phyloP scores from a whole-genome alignment of 2,888 invertebrate genomes.

The Rhagophthalmus giganteus region DNA sequence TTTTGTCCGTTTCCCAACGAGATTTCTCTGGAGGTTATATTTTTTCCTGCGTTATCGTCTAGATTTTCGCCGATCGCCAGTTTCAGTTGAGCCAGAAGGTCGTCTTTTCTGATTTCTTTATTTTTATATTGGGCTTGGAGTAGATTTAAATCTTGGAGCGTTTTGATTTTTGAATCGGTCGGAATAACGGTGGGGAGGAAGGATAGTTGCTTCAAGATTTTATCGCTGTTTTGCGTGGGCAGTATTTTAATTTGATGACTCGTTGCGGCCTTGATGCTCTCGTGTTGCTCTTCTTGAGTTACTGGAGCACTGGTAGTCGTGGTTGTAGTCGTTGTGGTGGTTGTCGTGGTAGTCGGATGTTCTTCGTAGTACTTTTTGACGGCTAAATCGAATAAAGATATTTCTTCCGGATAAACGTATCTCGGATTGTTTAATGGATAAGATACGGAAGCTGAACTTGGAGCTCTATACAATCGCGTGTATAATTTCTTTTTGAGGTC shows the following conservation, averaged over 20 bases:
- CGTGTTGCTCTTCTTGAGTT: slow-evolving; percentile 3
- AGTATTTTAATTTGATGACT: slow-evolving; percentile 12
- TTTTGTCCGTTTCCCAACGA: slow-evolving; percentile 75
- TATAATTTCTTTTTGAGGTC: slow-evolving; percentile 62
- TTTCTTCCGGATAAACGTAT: slow-evolving; percentile 66
- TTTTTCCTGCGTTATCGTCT: slow-evolving; percentile 67
- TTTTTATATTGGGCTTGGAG: slow-evolving; percentile 53
- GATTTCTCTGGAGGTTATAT: slow-evolving; percentile 73
- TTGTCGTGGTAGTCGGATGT: slow-evolving; percentile 70
- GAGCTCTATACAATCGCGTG: slow-evolving; percentile 48
- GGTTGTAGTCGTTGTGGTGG: slow-evolving; percentile 68
- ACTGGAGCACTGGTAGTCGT: slow-evolving; percentile 53
- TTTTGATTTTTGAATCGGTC: slow-evolving; percentile 57
- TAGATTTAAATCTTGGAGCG: slow-evolving; percentile 46
- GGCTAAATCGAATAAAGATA: slow-evolving; percentile 66
- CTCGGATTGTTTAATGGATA: slow-evolving; percentile 51
- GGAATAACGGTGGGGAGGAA: slow-evolving; percentile 60
- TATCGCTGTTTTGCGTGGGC: too few relatives aligned
- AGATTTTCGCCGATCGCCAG: slow-evolving; percentile 72
- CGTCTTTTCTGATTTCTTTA: slow-evolving; percentile 68
- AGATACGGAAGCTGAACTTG: slow-evolving; percentile 41
- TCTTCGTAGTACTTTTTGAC: slow-evolving; percentile 68
- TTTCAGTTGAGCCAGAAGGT: slow-evolving; percentile 73
- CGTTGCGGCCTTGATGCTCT: slow-evolving; percentile 7
- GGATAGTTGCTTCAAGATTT: slow-evolving; percentile 27